Evolutionary conservation across 2,797 vertebrate species (phyloP).

Genomic region (Myotis daubentonii): DNA sequence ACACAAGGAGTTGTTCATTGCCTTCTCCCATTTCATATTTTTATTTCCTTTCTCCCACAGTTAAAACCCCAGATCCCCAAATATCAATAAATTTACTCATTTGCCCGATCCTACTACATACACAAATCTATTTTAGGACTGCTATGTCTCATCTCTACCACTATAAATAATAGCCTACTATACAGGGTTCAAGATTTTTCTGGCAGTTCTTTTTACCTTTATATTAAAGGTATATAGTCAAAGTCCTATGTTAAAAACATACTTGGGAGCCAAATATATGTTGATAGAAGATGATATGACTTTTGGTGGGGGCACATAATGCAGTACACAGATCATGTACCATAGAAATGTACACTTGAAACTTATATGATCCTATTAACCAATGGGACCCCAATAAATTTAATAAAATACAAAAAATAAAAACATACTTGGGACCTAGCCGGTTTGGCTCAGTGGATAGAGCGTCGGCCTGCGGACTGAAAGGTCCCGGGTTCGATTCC

Average conservation of each 20-base stretch:
- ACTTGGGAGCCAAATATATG: neutral
- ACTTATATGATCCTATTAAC: too few species aligned
- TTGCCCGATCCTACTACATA: neutral
- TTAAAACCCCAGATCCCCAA: neutral
- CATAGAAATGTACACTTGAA: neutral
- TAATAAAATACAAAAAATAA: neutral
- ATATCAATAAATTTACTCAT: conserved; percentile 18
- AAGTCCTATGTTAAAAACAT: conserved; percentile 9
- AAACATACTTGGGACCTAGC: neutral
- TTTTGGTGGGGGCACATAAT: neutral
- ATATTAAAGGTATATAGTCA: neutral
- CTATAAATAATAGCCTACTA: neutral
- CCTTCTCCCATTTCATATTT: neutral
- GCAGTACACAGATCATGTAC: neutral
- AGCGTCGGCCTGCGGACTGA: too few species aligned
- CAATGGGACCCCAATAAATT: neutral
- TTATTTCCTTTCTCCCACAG: neutral
- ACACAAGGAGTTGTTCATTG: neutral
- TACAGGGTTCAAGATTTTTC: neutral
- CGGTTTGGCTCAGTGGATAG: too few species aligned
- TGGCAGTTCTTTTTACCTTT: neutral
- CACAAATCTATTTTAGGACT: neutral
- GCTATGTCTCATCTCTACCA: neutral
- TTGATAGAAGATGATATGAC: neutral
- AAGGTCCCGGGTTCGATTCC: too few species aligned